A percentile compares a stretch with the other conserved stretches of the same genome.
Conservation (phyloP, 2,888 invertebrate species). For the Liodrosophila aerea region DNA sequence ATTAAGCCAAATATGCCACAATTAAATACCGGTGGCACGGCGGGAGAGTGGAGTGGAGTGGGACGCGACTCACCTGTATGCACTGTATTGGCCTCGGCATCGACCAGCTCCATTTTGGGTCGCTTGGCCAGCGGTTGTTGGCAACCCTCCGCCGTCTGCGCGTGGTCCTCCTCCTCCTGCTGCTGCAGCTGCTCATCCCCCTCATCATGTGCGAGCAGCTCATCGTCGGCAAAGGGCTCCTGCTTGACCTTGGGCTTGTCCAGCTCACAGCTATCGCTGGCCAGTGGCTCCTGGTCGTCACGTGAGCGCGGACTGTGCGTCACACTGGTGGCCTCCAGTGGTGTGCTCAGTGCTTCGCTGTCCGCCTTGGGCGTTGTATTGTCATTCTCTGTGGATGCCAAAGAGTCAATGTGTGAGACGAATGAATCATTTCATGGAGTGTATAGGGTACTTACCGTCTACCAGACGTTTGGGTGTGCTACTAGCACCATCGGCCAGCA, state of each 20-base stretch:
- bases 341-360: conserved; percentile 33
- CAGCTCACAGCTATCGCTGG: conserved; percentile 30
- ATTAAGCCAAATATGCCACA: conserved; percentile 42
- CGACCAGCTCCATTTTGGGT: conserved; percentile 90
- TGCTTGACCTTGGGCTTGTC: conserved; percentile 72
- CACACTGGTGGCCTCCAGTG: conserved; percentile 77
- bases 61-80: conserved; percentile 90
- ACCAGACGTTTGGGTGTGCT: conserved; percentile 89
- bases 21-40: conserved; percentile 7
- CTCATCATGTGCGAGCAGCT: conserved; percentile 22
- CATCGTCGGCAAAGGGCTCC: conserved; percentile 66
- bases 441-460: conserved; percentile 84
- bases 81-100: conserved; percentile 95
- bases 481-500: conserved; percentile 91
- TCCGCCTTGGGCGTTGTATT: conserved; percentile 85
- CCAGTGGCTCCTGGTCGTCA: background rate
- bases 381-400: conserved; percentile 84
- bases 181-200: conserved; percentile 37
- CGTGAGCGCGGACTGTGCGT: conserved; percentile 23
- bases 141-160: conserved; percentile 48
- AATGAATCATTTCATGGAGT: too few relatives aligned
- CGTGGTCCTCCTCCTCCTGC: conserved; percentile 5
- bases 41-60: background rate
- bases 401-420: too few relatives aligned
- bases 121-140: conserved; percentile 86